These are phyloP conservation scores for Philhelius pedissequus DNA, from an alignment of 2,888 invertebrate species.

Conservation along the genomic window DNA sequence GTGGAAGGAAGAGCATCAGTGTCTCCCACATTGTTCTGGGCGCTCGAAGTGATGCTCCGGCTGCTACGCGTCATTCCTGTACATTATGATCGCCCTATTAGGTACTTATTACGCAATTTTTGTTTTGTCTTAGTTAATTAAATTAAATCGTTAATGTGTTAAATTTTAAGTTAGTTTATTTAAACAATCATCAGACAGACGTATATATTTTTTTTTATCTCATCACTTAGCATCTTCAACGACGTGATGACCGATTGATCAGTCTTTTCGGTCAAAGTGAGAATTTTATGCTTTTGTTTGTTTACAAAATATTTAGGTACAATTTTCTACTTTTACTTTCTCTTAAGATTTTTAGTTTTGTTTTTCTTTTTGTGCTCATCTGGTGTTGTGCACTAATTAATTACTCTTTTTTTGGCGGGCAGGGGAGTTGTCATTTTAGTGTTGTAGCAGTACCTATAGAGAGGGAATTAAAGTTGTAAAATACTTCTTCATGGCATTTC, in stretches of 20 bases:
- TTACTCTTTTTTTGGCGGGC: neutral
- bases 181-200: neutral
- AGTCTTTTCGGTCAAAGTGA: conserved; percentile 1
- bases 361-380: neutral
- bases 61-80: too few relatives aligned
- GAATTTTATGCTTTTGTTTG: conserved; percentile 5
- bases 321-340: conserved; percentile 65
- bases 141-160: neutral
- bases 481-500: neutral
- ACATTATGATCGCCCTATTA: too few relatives aligned
- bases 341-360: conserved; percentile 7
- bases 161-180: neutral
- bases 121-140: too few relatives aligned
- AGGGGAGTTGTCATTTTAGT: too few relatives aligned
- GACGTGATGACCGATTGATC: conserved; percentile 7
- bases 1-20: too few relatives aligned
- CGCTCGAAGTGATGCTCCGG: too few relatives aligned
- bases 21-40: too few relatives aligned
- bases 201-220: neutral
- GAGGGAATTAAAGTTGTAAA: conserved; percentile 18
- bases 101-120: too few relatives aligned
- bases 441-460: neutral
- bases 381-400: conserved; percentile 32
- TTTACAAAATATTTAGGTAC: conserved; percentile 38
- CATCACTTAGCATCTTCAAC: conserved; percentile 32